phyloP scores from a whole-genome alignment of 2,113 vertebrate genomes.

The Diphyllodes magnificus region DNA sequence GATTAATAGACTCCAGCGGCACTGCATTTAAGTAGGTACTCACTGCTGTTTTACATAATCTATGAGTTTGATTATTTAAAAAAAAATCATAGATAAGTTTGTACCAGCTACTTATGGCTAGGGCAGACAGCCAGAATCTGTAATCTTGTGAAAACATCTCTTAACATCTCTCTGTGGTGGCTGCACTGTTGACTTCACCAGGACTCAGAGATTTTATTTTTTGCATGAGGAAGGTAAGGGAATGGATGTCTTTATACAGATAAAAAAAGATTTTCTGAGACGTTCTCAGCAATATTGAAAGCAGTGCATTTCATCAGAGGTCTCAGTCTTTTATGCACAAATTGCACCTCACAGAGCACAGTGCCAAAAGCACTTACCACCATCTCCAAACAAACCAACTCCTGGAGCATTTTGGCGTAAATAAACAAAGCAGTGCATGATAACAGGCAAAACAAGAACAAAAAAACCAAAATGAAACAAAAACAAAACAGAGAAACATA shows the following conservation, averaged over 20 bases:
- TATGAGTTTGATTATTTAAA: background rate
- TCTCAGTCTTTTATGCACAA: background rate
- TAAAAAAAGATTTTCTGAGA: background rate
- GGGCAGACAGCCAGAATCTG: background rate
- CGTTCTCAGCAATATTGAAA: background rate
- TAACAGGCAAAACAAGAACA: background rate
- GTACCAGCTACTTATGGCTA: background rate
- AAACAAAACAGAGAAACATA: background rate
- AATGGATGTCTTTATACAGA: background rate
- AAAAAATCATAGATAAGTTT: background rate
- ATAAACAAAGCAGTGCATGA: background rate
- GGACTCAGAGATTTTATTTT: background rate
- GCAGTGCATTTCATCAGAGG: background rate
- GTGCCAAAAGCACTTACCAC: background rate
- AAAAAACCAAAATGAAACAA: background rate
- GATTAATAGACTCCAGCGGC: background rate
- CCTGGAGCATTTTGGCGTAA: background rate
- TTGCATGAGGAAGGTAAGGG: too few species aligned
- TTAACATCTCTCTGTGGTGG: background rate
- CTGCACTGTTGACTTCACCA: background rate
- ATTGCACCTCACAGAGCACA: background rate
- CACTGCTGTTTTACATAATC: background rate
- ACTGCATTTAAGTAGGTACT: background rate
- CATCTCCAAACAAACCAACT: background rate
- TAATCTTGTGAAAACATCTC: background rate